These are phyloP conservation scores for Merluccius polli DNA, from an alignment of 2,797 vertebrate genomes.

Conservation along the genomic window DNA sequence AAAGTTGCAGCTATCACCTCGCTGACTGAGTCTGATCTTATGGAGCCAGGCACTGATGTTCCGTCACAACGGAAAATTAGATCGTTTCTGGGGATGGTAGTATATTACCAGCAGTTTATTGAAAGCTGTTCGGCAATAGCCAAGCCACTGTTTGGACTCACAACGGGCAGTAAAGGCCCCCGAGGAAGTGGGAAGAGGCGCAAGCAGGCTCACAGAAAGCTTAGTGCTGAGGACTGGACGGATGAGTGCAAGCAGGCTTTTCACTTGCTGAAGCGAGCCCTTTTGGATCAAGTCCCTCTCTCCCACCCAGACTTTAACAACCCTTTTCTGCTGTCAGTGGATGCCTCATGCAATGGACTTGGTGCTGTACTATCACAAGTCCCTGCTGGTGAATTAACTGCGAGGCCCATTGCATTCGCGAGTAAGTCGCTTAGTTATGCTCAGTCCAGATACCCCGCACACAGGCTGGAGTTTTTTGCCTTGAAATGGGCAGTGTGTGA, in stretches of 20 bases:
- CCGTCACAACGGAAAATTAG: slow-evolving; percentile 21
- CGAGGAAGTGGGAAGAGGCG: slow-evolving; percentile 8
- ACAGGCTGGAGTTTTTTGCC: slow-evolving; percentile 18
- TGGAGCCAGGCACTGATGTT: slow-evolving; percentile 4
- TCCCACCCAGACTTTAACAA: background rate
- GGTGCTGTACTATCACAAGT: background rate
- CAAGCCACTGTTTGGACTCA: slow-evolving; percentile 20
- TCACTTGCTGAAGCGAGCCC: background rate
- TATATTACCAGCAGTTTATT: slow-evolving; percentile 33
- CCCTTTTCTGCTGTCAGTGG: background rate
- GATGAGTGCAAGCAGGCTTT: background rate
- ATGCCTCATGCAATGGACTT: background rate
- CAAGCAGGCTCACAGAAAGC: background rate
- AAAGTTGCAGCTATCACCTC: slow-evolving; percentile 24
- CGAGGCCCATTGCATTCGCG: background rate
- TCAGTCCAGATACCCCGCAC: slow-evolving; percentile 20
- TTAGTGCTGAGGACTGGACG: slow-evolving; percentile 1
- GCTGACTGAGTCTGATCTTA: slow-evolving; percentile 19
- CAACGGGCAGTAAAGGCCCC: slow-evolving; percentile 5
- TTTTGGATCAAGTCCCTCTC: background rate
- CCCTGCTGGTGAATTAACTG: background rate
- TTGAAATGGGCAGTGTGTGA: too few species aligned
- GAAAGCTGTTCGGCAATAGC: slow-evolving; percentile 23
- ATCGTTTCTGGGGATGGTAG: slow-evolving; percentile 30
- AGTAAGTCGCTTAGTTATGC: too few species aligned